Evolutionary conservation across 1,140 invertebrate species (phyloP).

Genomic region (Thaumatotibia leucotreta): DNA sequence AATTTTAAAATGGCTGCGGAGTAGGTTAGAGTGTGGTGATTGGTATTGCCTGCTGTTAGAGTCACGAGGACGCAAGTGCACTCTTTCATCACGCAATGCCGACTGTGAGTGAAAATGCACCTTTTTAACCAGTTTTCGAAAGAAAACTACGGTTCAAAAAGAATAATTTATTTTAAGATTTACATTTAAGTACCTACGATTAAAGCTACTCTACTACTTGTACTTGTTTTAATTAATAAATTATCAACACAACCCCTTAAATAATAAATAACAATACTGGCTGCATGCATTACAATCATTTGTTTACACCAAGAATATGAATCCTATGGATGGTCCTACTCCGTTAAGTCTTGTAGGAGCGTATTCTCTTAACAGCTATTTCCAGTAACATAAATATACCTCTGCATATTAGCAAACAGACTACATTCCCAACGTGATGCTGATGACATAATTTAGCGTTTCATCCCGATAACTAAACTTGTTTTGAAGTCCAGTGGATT

Average conservation of each 20-base stretch:
- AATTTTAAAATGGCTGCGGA: background rate
- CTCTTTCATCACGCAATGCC: slow-evolving; percentile 41
- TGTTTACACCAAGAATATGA: background rate
- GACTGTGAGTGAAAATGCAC: slow-evolving; percentile 48
- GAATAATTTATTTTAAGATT: slow-evolving; percentile 10
- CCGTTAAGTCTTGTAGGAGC: too few relatives aligned
- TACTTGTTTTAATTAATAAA: slow-evolving; percentile 7
- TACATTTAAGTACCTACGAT: slow-evolving; percentile 4
- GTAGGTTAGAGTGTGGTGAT: background rate
- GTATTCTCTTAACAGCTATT: too few relatives aligned
- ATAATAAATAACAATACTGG: slow-evolving; percentile 15
- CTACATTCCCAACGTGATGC: too few relatives aligned
- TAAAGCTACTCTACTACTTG: slow-evolving; percentile 8
- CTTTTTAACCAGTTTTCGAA: slow-evolving; percentile 36
- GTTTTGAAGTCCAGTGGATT: too few relatives aligned
- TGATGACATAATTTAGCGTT: too few relatives aligned
- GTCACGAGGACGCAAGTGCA: slow-evolving; percentile 54
- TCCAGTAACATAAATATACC: too few relatives aligned
- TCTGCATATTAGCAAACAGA: too few relatives aligned
- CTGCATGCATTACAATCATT: background rate
- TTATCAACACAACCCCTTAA: slow-evolving; percentile 21
- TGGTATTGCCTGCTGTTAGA: slow-evolving; percentile 32
- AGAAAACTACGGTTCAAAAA: slow-evolving; percentile 33
- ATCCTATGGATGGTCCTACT: too few relatives aligned
- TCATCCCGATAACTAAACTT: too few relatives aligned